Evolutionary conservation across 2,113 vertebrate species (phyloP).

Genomic region (Antennarius striatus): DNA sequence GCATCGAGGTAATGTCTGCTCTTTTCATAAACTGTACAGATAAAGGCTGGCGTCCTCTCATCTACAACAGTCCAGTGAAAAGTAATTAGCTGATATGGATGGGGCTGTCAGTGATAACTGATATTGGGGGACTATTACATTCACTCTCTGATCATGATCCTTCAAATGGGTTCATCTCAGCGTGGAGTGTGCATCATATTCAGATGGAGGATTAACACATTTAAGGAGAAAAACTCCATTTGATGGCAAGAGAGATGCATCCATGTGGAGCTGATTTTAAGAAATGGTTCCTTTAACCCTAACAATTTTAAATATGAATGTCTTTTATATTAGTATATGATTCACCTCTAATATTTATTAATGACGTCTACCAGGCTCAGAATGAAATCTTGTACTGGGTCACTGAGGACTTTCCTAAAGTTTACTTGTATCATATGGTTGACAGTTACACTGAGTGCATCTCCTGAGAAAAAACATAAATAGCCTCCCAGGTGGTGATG

Average conservation of each 20-base stretch:
- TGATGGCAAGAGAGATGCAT: constrained; percentile 1
- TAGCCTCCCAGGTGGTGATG: constrained; percentile 66
- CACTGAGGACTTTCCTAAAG: constrained; percentile 13
- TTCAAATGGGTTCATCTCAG: constrained; percentile 62
- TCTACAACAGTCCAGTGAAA: constrained; percentile 61
- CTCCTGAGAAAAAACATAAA: constrained; percentile 63
- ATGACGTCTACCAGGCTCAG: constrained; percentile 18
- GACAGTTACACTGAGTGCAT: constrained; percentile 53
- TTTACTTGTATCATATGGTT: constrained; percentile 47
- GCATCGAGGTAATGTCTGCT: constrained; percentile 48
- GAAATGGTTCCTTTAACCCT: not conserved
- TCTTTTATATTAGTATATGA: constrained; percentile 15
- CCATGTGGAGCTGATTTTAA: not conserved
- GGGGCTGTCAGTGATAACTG: constrained; percentile 74
- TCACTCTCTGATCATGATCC: constrained; percentile 56
- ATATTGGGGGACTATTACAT: constrained; percentile 71
- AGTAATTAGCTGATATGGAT: constrained; percentile 77
- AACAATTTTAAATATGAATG: not conserved
- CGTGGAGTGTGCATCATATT: constrained; percentile 45
- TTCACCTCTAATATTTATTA: not conserved
- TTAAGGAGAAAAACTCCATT: constrained; percentile 16
- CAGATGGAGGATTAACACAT: constrained; percentile 36
- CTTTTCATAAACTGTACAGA: constrained; percentile 44
- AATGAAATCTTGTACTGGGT: constrained; percentile 26
- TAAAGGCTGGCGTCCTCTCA: constrained; percentile 63